These are phyloP conservation scores for Chamaedrilus cognettii DNA, from an alignment of 2,888 invertebrate species.

Conservation along the genomic window DNA sequence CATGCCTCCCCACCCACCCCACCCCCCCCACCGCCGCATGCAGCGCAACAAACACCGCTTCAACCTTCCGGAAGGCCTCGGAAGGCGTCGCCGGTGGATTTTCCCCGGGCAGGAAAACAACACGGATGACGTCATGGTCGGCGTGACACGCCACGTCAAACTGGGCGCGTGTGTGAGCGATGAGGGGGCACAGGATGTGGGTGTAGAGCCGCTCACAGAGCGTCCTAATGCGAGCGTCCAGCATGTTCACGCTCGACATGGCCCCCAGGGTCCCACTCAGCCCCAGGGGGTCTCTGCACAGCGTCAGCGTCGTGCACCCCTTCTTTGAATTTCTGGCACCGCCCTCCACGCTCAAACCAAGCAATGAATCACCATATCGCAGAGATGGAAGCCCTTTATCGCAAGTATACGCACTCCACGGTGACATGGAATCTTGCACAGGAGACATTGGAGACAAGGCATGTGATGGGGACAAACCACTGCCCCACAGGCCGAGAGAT, in stretches of 20 bases:
- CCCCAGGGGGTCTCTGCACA: slow-evolving; percentile 8
- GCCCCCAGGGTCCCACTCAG: slow-evolving; percentile 16
- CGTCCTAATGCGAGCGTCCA: slow-evolving; percentile 29
- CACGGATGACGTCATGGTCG: no score
- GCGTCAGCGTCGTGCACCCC: slow-evolving; percentile 26
- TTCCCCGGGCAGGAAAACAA: no score
- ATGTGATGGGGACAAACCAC: no score
- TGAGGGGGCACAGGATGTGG: slow-evolving; percentile 28
- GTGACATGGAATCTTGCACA: no score
- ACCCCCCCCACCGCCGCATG: slow-evolving; percentile 26
- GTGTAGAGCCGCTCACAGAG: slow-evolving; percentile 32
- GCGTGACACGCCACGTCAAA: slow-evolving; percentile 13
- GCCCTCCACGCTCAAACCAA: no score
- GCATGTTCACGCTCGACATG: slow-evolving; percentile 32
- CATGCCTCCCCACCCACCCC: background rate
- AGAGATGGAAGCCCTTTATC: no score
- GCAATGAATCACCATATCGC: no score
- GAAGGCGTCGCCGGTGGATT: slow-evolving; percentile 23
- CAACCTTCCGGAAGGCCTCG: slow-evolving; percentile 35
- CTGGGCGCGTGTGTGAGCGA: no score
- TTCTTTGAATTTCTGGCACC: no score
- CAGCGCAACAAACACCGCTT: slow-evolving; percentile 31
- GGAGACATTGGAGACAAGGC: no score
- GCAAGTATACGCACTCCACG: no score
- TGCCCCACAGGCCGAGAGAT: no score